A percentile compares a stretch with the other conserved stretches of the same genome.
These are phyloP conservation scores for Hyposmocoma kahamanoa DNA, from an alignment of 1,140 invertebrate genomes.

Conservation along the genomic window DNA sequence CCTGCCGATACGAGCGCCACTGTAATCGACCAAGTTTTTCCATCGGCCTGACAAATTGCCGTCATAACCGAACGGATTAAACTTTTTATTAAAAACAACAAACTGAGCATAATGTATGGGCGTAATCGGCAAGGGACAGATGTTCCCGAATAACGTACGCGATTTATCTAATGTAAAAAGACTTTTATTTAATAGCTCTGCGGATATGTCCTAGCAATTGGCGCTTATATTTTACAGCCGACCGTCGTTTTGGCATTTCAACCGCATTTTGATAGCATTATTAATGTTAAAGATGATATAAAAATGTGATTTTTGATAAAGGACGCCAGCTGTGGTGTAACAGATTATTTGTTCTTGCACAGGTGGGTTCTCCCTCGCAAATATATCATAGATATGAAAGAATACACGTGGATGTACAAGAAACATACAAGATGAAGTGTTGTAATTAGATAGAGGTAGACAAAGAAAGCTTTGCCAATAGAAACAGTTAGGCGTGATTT, in stretches of 20 bases:
- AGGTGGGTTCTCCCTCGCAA: conserved; percentile 31
- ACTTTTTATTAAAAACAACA: conserved; percentile 73
- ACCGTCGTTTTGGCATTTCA: conserved; percentile 50
- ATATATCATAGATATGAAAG: conserved; percentile 21
- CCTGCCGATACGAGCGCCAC: conserved; percentile 33
- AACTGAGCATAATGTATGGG: conserved; percentile 69
- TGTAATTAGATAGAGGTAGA: conserved; percentile 30
- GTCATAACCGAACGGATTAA: conserved; percentile 71
- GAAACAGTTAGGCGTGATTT: conserved; percentile 42
- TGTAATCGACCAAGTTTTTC: conserved; percentile 68
- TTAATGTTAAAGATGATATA: conserved; percentile 56
- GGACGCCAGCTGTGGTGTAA: conserved; percentile 39
- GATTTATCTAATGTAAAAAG: conserved; percentile 72
- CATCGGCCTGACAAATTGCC: conserved; percentile 68
- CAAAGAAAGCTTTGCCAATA: conserved; percentile 42
- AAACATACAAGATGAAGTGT: conserved; percentile 33
- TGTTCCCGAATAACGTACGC: conserved; percentile 61
- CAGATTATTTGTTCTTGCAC: conserved; percentile 41
- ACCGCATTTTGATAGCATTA: conserved; percentile 53
- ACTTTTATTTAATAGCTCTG: conserved; percentile 69
- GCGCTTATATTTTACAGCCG: conserved; percentile 54
- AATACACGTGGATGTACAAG: conserved; percentile 20
- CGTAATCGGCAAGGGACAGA: conserved; percentile 69
- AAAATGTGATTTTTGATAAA: conserved; percentile 61
- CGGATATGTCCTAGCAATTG: conserved; percentile 60